Evolutionary conservation across 1,140 invertebrate genomes (phyloP).

Genomic region (Latrodectus geometricus): DNA sequence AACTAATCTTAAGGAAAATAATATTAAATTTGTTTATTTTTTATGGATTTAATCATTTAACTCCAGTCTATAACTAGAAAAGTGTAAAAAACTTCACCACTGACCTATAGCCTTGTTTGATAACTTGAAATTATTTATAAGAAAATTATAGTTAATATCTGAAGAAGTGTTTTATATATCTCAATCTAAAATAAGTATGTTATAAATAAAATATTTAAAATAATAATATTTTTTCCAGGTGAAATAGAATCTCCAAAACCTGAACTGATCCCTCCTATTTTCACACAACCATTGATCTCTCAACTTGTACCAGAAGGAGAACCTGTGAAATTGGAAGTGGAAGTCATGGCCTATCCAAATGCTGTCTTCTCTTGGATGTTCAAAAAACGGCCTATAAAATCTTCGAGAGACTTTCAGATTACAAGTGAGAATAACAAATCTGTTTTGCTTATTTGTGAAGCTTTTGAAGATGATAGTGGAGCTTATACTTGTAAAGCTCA

Average conservation of each 20-base stretch:
- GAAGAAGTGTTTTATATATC: no score
- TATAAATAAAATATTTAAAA: background rate
- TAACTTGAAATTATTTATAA: no score
- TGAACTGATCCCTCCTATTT: slow-evolving; percentile 79
- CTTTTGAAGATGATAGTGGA: slow-evolving; percentile 79
- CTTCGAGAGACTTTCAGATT: slow-evolving; percentile 79
- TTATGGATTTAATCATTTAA: no score
- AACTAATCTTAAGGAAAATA: no score
- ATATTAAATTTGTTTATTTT: no score
- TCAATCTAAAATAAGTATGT: background rate
- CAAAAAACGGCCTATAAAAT: slow-evolving; percentile 74
- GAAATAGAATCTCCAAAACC: slow-evolving; percentile 73
- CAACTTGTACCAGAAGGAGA: slow-evolving; percentile 80
- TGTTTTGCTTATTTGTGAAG: slow-evolving; percentile 82
- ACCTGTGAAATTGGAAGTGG: slow-evolving; percentile 82
- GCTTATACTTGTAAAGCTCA: slow-evolving; percentile 89
- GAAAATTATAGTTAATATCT: no score
- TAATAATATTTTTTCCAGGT: slow-evolving; percentile 29
- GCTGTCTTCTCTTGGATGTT: slow-evolving; percentile 90
- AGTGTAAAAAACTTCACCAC: no score
- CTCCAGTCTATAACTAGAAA: no score
- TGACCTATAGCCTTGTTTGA: no score
- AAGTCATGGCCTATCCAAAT: slow-evolving; percentile 80
- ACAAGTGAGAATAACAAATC: slow-evolving; percentile 83
- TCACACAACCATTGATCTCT: slow-evolving; percentile 79